Percentiles rank a stretch among this genome's conserved stretches.
Evolutionary conservation across 64 coral and sea anemone species (phyloP).

Genomic region (Hydrozoanthus tunicans): DNA sequence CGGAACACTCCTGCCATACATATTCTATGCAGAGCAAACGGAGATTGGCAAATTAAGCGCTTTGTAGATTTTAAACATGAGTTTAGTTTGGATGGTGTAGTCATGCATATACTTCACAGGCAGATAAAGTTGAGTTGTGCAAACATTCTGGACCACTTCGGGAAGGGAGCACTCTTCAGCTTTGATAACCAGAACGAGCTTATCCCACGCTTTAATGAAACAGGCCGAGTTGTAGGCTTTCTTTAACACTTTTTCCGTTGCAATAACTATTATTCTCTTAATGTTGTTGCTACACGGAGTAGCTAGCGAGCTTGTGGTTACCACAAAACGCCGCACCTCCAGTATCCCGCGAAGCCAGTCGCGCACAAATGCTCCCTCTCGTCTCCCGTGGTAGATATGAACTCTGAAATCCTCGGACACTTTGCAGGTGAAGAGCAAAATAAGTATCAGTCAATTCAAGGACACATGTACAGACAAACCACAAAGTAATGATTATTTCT

Average conservation of each 20-base stretch:
- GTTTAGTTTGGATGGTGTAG: slow-evolving; percentile 6
- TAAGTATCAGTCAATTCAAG: neutral
- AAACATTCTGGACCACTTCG: slow-evolving; percentile 15
- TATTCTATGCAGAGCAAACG: slow-evolving; percentile 57
- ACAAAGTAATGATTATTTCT: too few relatives aligned
- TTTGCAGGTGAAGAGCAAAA: neutral
- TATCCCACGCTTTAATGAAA: neutral
- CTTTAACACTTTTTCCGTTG: slow-evolving; percentile 35
- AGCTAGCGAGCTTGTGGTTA: neutral
- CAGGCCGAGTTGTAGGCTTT: neutral
- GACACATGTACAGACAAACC: neutral
- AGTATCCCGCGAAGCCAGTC: slow-evolving; percentile 33
- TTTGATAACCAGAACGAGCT: slow-evolving; percentile 50
- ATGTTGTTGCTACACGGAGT: neutral
- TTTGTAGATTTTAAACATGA: slow-evolving; percentile 43
- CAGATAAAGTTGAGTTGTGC: slow-evolving; percentile 39
- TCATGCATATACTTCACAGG: neutral
- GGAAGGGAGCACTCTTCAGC: slow-evolving; percentile 13
- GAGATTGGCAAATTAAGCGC: slow-evolving; percentile 40
- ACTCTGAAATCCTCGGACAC: slow-evolving; percentile 50
- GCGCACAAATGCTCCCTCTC: slow-evolving; percentile 5
- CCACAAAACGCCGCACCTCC: slow-evolving; percentile 35
- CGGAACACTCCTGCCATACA: too few relatives aligned
- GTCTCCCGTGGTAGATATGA: slow-evolving; percentile 45
- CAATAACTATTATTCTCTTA: slow-evolving; percentile 32